phyloP scores from a whole-genome alignment of 2,888 invertebrate genomes.

The Oscheius sp. region DNA sequence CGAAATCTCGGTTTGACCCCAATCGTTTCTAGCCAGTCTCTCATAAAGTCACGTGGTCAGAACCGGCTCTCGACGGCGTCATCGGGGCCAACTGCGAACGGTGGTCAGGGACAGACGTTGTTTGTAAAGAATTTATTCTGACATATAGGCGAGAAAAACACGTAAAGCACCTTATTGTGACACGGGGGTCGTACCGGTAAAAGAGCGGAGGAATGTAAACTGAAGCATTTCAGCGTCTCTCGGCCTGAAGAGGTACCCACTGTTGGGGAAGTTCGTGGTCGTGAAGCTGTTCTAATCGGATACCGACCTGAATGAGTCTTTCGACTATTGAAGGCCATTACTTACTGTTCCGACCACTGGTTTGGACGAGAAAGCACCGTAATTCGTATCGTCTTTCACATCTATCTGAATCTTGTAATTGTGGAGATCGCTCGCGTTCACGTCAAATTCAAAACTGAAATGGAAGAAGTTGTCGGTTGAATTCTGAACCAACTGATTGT shows the following conservation, averaged over 20 bases:
- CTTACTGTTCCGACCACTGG: slow-evolving; percentile 68
- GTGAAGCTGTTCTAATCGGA: slow-evolving; percentile 56
- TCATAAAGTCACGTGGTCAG: slow-evolving; percentile 3
- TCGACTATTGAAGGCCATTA: background rate
- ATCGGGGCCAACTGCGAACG: background rate
- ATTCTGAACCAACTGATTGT: slow-evolving; percentile 59
- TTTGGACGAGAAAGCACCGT: slow-evolving; percentile 55
- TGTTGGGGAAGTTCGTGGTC: slow-evolving; percentile 49
- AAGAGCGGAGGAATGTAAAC: background rate
- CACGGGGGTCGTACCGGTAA: slow-evolving; percentile 11
- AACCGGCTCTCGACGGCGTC: slow-evolving; percentile 13
- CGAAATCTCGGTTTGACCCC: background rate
- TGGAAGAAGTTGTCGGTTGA: background rate
- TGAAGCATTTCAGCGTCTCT: background rate
- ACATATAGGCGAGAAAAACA: background rate
- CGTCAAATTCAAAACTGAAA: slow-evolving; percentile 68
- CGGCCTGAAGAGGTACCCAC: slow-evolving; percentile 45
- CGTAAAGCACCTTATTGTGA: slow-evolving; percentile 14
- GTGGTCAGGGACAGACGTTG: too few species aligned
- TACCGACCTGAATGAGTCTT: slow-evolving; percentile 55
- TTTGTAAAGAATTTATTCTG: slow-evolving; percentile 3
- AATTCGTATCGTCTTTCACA: slow-evolving; percentile 67
- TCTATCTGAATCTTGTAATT: slow-evolving; percentile 65
- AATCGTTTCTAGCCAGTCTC: too few species aligned
- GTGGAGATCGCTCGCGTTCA: slow-evolving; percentile 62